These are phyloP conservation scores for Tamandua tetradactyla DNA, from an alignment of 2,797 vertebrate species.

Conservation along the genomic window DNA sequence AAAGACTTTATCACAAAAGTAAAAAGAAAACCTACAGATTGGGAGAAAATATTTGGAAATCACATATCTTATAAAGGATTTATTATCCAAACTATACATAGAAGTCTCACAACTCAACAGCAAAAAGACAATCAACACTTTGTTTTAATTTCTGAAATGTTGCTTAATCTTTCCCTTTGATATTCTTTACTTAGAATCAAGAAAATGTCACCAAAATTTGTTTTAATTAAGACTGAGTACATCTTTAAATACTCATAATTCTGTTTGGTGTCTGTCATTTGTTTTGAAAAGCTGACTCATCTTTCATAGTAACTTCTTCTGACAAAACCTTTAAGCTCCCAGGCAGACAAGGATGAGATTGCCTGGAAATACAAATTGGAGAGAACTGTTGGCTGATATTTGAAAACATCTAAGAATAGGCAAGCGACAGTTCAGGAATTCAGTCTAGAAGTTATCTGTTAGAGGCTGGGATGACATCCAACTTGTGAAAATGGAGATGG, in stretches of 20 bases:
- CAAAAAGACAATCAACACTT: not conserved
- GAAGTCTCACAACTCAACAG: too few relatives aligned
- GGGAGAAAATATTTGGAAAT: too few relatives aligned
- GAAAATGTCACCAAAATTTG: not conserved
- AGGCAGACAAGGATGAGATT: not conserved
- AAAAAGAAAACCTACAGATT: too few relatives aligned
- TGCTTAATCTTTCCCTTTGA: not conserved
- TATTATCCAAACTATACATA: too few relatives aligned
- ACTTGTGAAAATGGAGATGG: not conserved
- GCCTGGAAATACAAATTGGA: not conserved
- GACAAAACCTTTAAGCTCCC: not conserved
- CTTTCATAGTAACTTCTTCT: not conserved
- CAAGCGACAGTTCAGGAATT: not conserved
- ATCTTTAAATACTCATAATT: not conserved
- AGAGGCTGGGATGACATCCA: not conserved
- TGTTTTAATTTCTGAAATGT: not conserved
- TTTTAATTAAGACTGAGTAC: not conserved
- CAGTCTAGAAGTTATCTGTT: not conserved
- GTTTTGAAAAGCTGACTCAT: not conserved
- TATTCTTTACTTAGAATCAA: not conserved
- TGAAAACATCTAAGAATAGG: not conserved
- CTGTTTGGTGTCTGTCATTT: not conserved
- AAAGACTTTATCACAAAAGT: too few relatives aligned
- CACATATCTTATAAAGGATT: too few relatives aligned
- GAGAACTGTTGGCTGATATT: not conserved